These are phyloP conservation scores for Andrena bucephala DNA, from an alignment of 2,888 invertebrate genomes.

Conservation along the genomic window DNA sequence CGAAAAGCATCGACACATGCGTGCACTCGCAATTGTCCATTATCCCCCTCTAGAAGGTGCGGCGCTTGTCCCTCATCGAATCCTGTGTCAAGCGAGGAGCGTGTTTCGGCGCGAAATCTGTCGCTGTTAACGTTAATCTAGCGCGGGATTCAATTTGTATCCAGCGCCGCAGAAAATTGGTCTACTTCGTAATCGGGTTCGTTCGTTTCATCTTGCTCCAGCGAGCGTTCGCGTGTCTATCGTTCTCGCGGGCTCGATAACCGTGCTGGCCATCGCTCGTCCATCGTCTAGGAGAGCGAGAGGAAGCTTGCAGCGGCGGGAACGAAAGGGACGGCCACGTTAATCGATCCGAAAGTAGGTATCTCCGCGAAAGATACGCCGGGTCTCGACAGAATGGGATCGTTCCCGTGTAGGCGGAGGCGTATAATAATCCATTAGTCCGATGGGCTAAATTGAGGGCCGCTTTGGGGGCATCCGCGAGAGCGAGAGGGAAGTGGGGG, in stretches of 20 bases:
- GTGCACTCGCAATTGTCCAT: background rate
- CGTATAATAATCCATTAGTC: constrained; percentile 79
- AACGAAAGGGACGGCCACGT: constrained; percentile 35
- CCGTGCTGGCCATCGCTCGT: constrained; percentile 12
- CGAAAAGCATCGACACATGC: background rate
- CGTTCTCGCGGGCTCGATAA: constrained; percentile 50
- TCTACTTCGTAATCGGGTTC: constrained; percentile 75
- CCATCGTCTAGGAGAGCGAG: constrained; percentile 35
- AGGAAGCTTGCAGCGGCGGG: background rate
- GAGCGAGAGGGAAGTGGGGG: constrained; percentile 16
- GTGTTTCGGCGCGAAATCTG: constrained; percentile 65
- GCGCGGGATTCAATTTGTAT: constrained; percentile 69
- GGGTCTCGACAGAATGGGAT: constrained; percentile 65
- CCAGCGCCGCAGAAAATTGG: constrained; percentile 67
- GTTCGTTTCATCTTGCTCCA: constrained; percentile 62
- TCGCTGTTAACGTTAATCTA: constrained; percentile 74
- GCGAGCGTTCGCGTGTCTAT: constrained; percentile 52
- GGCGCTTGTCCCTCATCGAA: background rate
- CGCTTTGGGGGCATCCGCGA: constrained; percentile 50
- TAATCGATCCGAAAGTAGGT: constrained; percentile 73
- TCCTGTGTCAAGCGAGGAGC: constrained; percentile 31
- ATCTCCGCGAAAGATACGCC: constrained; percentile 66
- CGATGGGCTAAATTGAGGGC: constrained; percentile 74
- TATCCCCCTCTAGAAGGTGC: background rate
- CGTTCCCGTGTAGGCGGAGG: constrained; percentile 65